Base-by-base conservation (phyloP, 92 coral and sea anemone species). In the Zoanthus gigantus region DNA sequence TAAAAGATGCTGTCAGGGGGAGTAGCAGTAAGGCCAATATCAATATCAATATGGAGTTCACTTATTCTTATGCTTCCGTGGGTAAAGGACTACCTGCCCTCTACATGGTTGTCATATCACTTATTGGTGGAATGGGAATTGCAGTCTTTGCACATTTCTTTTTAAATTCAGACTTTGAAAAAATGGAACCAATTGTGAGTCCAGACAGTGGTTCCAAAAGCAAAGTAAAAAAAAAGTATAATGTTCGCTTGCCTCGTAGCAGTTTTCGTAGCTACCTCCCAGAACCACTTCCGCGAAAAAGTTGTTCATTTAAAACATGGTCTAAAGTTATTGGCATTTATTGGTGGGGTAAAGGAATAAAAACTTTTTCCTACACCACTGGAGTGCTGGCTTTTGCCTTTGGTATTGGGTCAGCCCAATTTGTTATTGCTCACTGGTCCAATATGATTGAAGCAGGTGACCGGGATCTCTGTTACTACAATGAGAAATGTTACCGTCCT, bases 391-490 rank as follows among this genome's bases (percentile, higher is more conserved):
- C 98, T 13, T 89, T 95, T 32, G 94, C 96, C 77, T 96, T 96
- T 52, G 74, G 94, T 86, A 96, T 96, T n/a, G 99, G 99, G 0
- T 92, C 98, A 9, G 95, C 96, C 30, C 98, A 96, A 85, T 96
- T 96, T 80, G 98, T 96, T 4, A 94, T 96, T 78, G 95, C 94
- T 2, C 96, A 95, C 58, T 96, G 99, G 99, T 91, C 93, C 30
- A 93, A 89, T 68, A 96, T 96, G 99, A 93, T 95, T 17, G 72
- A 90, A 65, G 90, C 90, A n/a, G 99, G 99, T 9, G 78, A 96
- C 90, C 98, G 99, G 4, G 99, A 96, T 65, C 83, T 92, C 23
- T 96, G 99, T 84, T 96, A 95, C 89, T 96, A 96, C 91, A 96
- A 96, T 78, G 99, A 96, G 75, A 87, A 92, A 34, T 96, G 98